These are phyloP conservation scores for Apotomis turbidana DNA, from an alignment of 2,888 invertebrate genomes.

Conservation along the genomic window DNA sequence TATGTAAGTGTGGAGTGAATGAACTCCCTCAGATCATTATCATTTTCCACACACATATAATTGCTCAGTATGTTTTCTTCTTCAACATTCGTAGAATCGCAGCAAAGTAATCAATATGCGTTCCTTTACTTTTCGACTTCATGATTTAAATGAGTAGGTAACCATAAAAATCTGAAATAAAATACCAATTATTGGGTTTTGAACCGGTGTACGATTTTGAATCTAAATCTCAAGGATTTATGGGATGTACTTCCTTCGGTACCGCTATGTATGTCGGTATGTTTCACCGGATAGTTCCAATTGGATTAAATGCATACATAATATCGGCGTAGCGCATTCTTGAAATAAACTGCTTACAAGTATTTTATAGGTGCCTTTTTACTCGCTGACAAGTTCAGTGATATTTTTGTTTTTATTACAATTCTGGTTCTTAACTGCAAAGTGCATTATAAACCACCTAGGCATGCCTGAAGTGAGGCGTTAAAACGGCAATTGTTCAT, in stretches of 20 bases:
- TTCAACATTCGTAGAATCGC: constrained; percentile 14
- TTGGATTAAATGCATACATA: constrained; percentile 32
- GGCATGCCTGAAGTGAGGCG: neutral
- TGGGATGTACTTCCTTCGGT: neutral
- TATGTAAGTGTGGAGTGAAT: neutral
- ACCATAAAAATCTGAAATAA: constrained; percentile 29
- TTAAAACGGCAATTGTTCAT: constrained; percentile 2
- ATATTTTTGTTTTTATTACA: constrained; percentile 32
- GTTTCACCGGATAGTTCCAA: constrained; percentile 28
- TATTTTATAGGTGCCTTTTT: constrained; percentile 34
- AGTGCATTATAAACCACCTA: constrained; percentile 30
- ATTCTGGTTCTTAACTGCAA: constrained; percentile 1
- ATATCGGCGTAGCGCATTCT: constrained; percentile 30
- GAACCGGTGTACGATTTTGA: neutral
- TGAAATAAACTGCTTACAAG: constrained; percentile 36
- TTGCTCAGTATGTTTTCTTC: constrained; percentile 4
- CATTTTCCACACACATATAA: neutral
- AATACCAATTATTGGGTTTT: constrained; percentile 8
- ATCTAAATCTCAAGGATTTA: neutral
- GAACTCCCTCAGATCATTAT: constrained; percentile 13
- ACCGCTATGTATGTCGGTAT: constrained; percentile 15
- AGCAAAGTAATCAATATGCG: constrained; percentile 25
- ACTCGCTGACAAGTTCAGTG: constrained; percentile 37
- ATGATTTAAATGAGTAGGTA: constrained; percentile 36
- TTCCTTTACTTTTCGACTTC: constrained; percentile 24